Evolutionary conservation across 2,888 invertebrate species (phyloP).

Genomic region (Chloroclystis v-ata): DNA sequence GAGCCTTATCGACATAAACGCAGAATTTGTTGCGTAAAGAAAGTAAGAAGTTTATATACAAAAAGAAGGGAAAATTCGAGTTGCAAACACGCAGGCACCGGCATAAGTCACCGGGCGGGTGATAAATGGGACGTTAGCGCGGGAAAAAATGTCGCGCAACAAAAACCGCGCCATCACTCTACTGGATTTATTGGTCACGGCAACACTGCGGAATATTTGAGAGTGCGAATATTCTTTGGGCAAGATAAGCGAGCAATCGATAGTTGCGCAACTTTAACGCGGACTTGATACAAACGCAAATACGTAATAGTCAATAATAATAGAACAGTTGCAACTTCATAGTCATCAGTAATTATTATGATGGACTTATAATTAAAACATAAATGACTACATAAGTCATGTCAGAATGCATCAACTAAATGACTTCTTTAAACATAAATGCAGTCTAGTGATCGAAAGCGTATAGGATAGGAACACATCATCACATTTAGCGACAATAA

Average conservation of each 20-base stretch:
- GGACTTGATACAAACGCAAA: too few species aligned
- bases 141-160: conserved; percentile 75
- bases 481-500: too few species aligned
- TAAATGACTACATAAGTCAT: too few species aligned
- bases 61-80: conserved; percentile 38
- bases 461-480: too few species aligned
- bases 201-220: conserved; percentile 66
- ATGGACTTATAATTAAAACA: too few species aligned
- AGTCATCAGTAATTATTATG: too few species aligned
- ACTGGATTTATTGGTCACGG: conserved; percentile 68
- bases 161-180: conserved; percentile 73
- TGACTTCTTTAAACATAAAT: too few species aligned
- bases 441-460: too few species aligned
- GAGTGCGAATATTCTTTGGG: conserved; percentile 53
- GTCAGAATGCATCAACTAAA: too few species aligned
- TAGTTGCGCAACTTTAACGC: neutral
- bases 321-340: too few species aligned
- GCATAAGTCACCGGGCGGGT: conserved; percentile 65
- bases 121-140: conserved; percentile 73
- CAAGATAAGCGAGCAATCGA: conserved; percentile 8
- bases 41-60: conserved; percentile 10
- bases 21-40: conserved; percentile 1
- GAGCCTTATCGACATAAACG: neutral
- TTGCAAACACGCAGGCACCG: conserved; percentile 34
- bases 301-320: too few species aligned